Conservation (phyloP, 2,888 invertebrate species). For the Acleris literana region DNA sequence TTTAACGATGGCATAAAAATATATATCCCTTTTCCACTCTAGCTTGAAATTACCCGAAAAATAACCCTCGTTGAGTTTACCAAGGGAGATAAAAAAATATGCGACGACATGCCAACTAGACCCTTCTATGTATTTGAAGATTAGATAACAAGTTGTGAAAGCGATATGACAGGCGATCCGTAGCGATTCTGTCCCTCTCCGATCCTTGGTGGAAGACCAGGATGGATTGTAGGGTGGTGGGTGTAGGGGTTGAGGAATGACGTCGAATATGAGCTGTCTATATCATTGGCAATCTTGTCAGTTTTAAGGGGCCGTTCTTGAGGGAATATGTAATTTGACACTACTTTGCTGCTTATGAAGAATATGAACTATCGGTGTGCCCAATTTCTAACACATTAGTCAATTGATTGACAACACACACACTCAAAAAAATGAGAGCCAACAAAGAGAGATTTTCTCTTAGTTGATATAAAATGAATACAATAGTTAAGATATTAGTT, state of each 20-base stretch:
- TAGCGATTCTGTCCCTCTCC: conserved; percentile 15
- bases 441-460: no score
- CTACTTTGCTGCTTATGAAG: not conserved
- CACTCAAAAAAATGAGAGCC: no score
- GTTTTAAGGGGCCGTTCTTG: conserved; percentile 18
- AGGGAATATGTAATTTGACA: not conserved
- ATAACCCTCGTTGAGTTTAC: conserved; percentile 51
- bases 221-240: conserved; percentile 5
- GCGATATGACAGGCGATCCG: conserved; percentile 36
- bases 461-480: no score
- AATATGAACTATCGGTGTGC: no score
- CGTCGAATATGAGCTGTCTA: conserved; percentile 33
- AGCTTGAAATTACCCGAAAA: conserved; percentile 59
- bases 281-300: conserved; percentile 16
- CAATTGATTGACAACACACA: no score
- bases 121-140: conserved; percentile 52
- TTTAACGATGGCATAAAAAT: conserved; percentile 43
- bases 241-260: conserved; percentile 14
- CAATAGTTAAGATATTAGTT: no score
- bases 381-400: no score
- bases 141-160: conserved; percentile 51
- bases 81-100: conserved; percentile 65
- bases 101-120: conserved; percentile 54
- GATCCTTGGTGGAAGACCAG: conserved; percentile 1
- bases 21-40: conserved; percentile 48